Evolutionary conservation across 2,888 invertebrate genomes (phyloP).

Genomic region (Lucinisca nassula): DNA sequence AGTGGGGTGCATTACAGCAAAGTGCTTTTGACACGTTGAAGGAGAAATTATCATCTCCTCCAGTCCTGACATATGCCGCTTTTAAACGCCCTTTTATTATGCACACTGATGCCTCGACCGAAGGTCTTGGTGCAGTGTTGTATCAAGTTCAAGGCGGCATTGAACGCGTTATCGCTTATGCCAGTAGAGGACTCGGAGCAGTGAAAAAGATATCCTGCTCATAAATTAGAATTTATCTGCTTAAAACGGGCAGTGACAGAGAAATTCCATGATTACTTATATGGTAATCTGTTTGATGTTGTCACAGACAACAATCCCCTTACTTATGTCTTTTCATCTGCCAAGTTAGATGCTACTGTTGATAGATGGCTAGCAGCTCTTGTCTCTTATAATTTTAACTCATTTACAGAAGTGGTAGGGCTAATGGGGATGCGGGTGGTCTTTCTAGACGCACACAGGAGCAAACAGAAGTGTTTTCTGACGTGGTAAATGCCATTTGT

Average conservation of each 20-base stretch:
- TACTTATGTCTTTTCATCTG: not conserved
- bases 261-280: not conserved
- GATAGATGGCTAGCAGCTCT: not conserved
- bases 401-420: not conserved
- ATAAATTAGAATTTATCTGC: not conserved
- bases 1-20: no score
- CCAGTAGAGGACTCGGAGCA: not conserved
- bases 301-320: not conserved
- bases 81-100: not conserved
- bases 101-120: not conserved
- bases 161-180: not conserved
- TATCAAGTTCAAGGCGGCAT: not conserved
- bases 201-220: not conserved
- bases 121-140: not conserved
- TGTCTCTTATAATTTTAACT: not conserved
- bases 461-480: no score
- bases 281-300: not conserved
- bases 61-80: not conserved
- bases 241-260: not conserved
- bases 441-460: no score
- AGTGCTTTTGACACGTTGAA: no score
- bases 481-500: no score
- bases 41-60: not conserved
- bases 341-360: not conserved
- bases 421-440: not conserved